Base-by-base conservation (phyloP, 2,797 vertebrate genomes). In the Brachyalestes nurse region DNA sequence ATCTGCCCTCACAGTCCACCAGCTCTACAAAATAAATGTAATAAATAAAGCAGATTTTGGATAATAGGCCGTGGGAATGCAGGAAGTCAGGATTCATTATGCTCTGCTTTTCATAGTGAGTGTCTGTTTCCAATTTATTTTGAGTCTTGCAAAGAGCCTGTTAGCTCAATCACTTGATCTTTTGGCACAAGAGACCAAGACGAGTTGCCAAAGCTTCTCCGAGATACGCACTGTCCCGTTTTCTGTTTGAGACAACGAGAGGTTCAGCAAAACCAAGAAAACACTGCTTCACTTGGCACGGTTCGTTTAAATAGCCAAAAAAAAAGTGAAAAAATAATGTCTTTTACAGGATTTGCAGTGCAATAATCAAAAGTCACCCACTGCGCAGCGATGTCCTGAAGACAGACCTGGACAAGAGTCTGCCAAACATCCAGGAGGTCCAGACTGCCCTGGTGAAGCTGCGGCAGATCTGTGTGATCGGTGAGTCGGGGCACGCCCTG, bases 341-440 rank as follows among this genome's bases (percentile, higher is more conserved):
- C 49, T 75, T 87, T 86, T 25, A 14, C 85, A 99, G 98, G 92
- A 92, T 99, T 88, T 96, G 94, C 83, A 95, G 91, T 47, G 97
- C 96, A 8, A 92, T 99, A 87, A 97, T 95, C 42, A 96, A 97
- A 88, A 99, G 97, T 88, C 97, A 99, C 87, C 97, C 97, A 0
- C 93, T 96, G 83, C 94, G 95, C 84, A 96, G 93, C 82, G 97
- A 98, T 0, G 93, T 97, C 69, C 86, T 94, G 88, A 96, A 91
- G 87, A 95, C 88, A 0, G 97, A 99, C 75, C 88, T 99, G 89
- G 97, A 99, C 89, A 97, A 96, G 85, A 91, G 79, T 85, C 93
- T 99, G 70, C 97, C 98, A 0, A 95, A 70, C 85, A 95, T 97
- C 91, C 96, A 96, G 85, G 97, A 99, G 53, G 92, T 99, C 87